Evolutionary conservation across 2,113 vertebrate genomes (phyloP), one percentile per base, ranked within the genome.

Genomic region (Ranitomeya imitator): DNA sequence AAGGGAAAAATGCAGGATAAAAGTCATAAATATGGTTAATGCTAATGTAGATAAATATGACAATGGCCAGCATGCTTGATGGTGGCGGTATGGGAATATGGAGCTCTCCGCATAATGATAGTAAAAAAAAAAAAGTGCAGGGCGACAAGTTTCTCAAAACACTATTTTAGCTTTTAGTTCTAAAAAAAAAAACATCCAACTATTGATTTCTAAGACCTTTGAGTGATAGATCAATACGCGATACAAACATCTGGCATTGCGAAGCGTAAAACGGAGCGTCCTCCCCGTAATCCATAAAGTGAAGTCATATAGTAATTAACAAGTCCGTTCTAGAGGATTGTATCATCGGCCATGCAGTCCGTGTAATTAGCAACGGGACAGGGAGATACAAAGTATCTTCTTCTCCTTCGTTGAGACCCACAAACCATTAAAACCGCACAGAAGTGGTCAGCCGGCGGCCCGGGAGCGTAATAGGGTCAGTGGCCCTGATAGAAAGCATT

Each of bases 271-370:
- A 13, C 6, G 7, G 51, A n/a, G n/a, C 8, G 19, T 21, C 59
- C 55, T 59, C 54, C n/a, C 26, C 31, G 16, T 8, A 63, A 63
- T 78, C 73, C 74, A 78, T 78, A 78, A 78, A 65, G 74, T 78
- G 59, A 63, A 78, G 85, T 86, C 73, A 78, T 86, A 16, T 61
- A 26, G 55, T 37, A 85, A 85, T 85, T 85, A 85, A 77, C 54
- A 61, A 74, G 65, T 37, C 65, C 74, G 9, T 59, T 45, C n/a
- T 9, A 9, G 59, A 85, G 31, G n/a, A 77, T 61, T 18, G 12
- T 11, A 61, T 60, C 26, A 3, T 16, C 37, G 4, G 37, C 37
- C 37, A 5, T 31, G 37, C 3, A 45, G 37, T 45, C 3, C 3
- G 4, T 45, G 37, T 45, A 3, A 45, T 45, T 45, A 45, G 37